These are phyloP conservation scores for Hyposoter dolosus DNA, from an alignment of 2,888 invertebrate genomes.

Conservation along the genomic window DNA sequence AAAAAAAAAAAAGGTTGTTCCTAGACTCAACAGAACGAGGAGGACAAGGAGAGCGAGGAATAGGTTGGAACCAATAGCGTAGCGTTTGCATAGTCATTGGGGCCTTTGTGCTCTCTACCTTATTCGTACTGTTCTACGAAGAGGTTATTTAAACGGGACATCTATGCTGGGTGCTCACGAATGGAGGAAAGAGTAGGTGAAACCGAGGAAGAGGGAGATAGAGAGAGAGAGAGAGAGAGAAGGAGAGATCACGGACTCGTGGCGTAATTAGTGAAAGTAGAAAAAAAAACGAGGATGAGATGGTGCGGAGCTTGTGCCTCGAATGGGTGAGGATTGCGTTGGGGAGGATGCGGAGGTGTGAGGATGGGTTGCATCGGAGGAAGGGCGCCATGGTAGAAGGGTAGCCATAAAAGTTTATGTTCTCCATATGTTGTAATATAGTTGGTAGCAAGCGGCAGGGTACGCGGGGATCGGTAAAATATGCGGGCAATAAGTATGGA, in stretches of 20 bases:
- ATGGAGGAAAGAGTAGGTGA: slow-evolving; percentile 15
- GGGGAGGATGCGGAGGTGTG: slow-evolving; percentile 67
- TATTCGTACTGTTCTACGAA: slow-evolving; percentile 55
- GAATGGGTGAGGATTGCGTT: slow-evolving; percentile 72
- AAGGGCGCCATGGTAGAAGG: slow-evolving; percentile 80
- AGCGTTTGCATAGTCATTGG: slow-evolving; percentile 56
- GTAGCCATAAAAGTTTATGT: slow-evolving; percentile 85
- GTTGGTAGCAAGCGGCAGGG: slow-evolving; percentile 76
- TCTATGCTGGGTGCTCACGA: slow-evolving; percentile 47
- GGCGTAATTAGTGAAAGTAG: slow-evolving; percentile 75
- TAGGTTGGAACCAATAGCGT: slow-evolving; percentile 57
- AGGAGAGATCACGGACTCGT: slow-evolving; percentile 54
- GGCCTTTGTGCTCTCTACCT: slow-evolving; percentile 52
- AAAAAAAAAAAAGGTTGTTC: background rate
- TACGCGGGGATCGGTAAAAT: slow-evolving; percentile 84
- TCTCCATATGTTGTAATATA: slow-evolving; percentile 85
- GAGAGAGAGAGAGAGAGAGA: background rate
- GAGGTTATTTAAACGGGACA: slow-evolving; percentile 67
- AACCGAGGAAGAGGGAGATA: background rate
- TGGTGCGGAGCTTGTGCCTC: slow-evolving; percentile 69
- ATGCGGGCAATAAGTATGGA: slow-evolving; percentile 85
- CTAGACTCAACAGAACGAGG: background rate
- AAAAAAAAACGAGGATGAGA: slow-evolving; percentile 69
- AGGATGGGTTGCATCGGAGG: slow-evolving; percentile 63
- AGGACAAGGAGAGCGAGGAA: slow-evolving; percentile 36